phyloP scores from a whole-genome alignment of 1,140 invertebrate genomes.

The Bombus sibiricus region DNA sequence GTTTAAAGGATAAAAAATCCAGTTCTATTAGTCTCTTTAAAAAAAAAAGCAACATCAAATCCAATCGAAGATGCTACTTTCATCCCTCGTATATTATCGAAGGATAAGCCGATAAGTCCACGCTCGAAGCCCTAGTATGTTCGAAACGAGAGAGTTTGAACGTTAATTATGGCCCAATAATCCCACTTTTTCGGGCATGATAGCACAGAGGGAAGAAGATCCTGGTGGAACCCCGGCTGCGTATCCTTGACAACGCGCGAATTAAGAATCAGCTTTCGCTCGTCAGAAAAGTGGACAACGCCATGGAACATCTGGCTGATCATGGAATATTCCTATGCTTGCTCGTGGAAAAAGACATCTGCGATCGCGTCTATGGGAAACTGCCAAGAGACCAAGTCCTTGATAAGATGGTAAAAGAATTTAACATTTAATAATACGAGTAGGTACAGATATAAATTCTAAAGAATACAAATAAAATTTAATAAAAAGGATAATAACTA shows the following conservation, averaged over 20 bases:
- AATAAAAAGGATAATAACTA: neutral
- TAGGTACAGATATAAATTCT: neutral
- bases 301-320: conserved; percentile 3
- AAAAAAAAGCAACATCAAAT: neutral
- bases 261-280: conserved; percentile 59
- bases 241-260: conserved; percentile 60
- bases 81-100: conserved; percentile 49
- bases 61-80: conserved; percentile 3
- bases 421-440: neutral
- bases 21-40: neutral
- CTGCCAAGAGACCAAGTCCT: neutral
- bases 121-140: neutral
- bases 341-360: conserved; percentile 25
- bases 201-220: conserved; percentile 4
- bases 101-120: conserved; percentile 59
- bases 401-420: neutral
- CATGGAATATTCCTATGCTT: neutral
- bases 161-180: conserved; percentile 66
- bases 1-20: neutral
- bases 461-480: neutral
- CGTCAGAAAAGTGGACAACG: conserved; percentile 10
- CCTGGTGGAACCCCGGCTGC: neutral
- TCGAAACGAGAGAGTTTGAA: conserved; percentile 23
- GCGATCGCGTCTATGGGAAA: neutral
- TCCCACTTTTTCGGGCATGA: conserved; percentile 39